These are phyloP conservation scores for Hystrix cristata DNA, from an alignment of 2,113 vertebrate species.

Conservation along the genomic window DNA sequence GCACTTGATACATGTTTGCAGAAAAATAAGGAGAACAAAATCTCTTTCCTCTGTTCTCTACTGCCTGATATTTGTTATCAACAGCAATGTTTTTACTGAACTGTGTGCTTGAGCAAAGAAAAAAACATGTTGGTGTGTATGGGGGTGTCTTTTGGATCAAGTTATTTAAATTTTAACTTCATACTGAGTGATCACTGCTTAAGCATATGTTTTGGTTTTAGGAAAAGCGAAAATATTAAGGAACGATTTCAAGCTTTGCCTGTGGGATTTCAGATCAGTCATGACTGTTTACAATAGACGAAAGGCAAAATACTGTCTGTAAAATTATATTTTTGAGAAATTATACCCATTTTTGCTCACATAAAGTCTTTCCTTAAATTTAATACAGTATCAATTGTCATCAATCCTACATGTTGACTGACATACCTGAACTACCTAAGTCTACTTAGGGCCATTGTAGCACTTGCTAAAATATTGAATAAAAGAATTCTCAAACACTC, in stretches of 20 bases:
- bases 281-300: background rate
- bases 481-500: background rate
- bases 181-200: background rate
- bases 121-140: background rate
- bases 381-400: background rate
- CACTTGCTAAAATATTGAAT: background rate
- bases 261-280: background rate
- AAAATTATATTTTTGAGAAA: slow-evolving; percentile 19
- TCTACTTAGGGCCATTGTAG: background rate
- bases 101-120: background rate
- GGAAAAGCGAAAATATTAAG: background rate
- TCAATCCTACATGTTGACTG: background rate
- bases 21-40: background rate
- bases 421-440: background rate
- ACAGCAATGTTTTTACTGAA: background rate
- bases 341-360: background rate
- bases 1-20: background rate
- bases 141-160: background rate
- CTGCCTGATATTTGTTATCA: background rate
- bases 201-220: slow-evolving; percentile 20
- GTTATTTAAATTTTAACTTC: slow-evolving; percentile 11
- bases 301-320: background rate
- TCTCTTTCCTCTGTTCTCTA: background rate
- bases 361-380: background rate
- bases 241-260: background rate